Conservation (phyloP, 2,888 invertebrate species). For the Pollenia amentaria region DNA sequence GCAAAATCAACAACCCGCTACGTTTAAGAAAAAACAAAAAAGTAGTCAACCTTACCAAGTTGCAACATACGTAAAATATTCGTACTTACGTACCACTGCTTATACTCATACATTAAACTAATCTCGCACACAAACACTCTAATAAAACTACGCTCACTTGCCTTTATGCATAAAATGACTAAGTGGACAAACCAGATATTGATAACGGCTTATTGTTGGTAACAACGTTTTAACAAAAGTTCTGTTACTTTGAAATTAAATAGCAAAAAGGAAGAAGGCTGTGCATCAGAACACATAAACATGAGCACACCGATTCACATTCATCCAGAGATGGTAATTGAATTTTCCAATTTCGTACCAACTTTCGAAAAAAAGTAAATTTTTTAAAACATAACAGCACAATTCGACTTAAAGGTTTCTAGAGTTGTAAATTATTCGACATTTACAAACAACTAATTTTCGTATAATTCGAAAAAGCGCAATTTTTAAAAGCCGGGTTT, state of each 20-base stretch:
- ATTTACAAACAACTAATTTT: too few species aligned
- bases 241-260: constrained; percentile 80
- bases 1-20: constrained; percentile 57
- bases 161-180: constrained; percentile 75
- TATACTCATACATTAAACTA: not conserved
- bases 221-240: constrained; percentile 77
- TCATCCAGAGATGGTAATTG: not conserved
- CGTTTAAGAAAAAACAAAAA: constrained; percentile 8
- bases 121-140: not conserved
- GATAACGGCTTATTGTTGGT: constrained; percentile 82
- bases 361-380: too few species aligned
- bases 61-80: constrained; percentile 59
- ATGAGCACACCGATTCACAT: constrained; percentile 12
- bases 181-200: constrained; percentile 84
- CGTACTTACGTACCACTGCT: constrained; percentile 53
- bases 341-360: too few species aligned
- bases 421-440: too few species aligned
- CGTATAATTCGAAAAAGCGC: too few species aligned
- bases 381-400: too few species aligned
- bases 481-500: too few species aligned
- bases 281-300: constrained; percentile 55
- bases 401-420: too few species aligned
- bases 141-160: constrained; percentile 40
- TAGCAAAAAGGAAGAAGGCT: constrained; percentile 73
- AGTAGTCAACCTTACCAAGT: constrained; percentile 58